Conservation (phyloP, 2,888 invertebrate genomes). For the Lasioglossum malachurum region DNA sequence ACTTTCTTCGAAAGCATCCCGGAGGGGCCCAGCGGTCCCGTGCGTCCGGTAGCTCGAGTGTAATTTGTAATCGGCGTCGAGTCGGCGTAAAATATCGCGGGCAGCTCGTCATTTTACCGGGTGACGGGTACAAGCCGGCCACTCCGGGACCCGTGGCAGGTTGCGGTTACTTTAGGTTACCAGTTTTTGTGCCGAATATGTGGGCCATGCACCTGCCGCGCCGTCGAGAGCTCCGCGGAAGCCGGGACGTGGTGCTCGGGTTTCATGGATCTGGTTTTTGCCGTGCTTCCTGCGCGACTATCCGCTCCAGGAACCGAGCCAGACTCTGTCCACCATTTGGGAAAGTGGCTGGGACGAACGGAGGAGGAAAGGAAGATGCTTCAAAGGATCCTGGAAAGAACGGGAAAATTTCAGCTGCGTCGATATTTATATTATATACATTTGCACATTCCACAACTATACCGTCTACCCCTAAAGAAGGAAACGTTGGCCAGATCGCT, state of each 20-base stretch:
- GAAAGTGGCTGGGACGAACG: not conserved
- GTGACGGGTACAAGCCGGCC: slow-evolving; percentile 48
- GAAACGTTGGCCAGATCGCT: slow-evolving; percentile 6
- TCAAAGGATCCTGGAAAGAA: not conserved
- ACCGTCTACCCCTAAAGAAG: slow-evolving; percentile 1
- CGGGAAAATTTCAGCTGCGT: slow-evolving; percentile 58
- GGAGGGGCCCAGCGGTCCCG: not conserved
- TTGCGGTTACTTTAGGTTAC: slow-evolving; percentile 70
- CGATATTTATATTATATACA: no score
- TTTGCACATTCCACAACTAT: not conserved
- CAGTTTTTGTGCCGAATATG: slow-evolving; percentile 76
- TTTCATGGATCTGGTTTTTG: slow-evolving; percentile 73
- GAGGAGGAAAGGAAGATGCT: not conserved
- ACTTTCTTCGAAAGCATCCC: slow-evolving; percentile 6
- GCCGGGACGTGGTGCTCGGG: slow-evolving; percentile 58
- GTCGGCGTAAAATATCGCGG: slow-evolving; percentile 49
- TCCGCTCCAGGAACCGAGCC: slow-evolving; percentile 19
- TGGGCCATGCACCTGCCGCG: slow-evolving; percentile 78
- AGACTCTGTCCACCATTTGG: not conserved
- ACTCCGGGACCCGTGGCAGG: slow-evolving; percentile 46
- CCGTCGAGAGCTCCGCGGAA: slow-evolving; percentile 55
- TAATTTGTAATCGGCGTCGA: slow-evolving; percentile 38
- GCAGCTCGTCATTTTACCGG: slow-evolving; percentile 38
- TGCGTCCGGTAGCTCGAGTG: not conserved
- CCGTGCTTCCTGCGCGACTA: slow-evolving; percentile 54